Evolutionary conservation across 1,140 invertebrate genomes (phyloP).

Genomic region (Drosophila elegans): DNA sequence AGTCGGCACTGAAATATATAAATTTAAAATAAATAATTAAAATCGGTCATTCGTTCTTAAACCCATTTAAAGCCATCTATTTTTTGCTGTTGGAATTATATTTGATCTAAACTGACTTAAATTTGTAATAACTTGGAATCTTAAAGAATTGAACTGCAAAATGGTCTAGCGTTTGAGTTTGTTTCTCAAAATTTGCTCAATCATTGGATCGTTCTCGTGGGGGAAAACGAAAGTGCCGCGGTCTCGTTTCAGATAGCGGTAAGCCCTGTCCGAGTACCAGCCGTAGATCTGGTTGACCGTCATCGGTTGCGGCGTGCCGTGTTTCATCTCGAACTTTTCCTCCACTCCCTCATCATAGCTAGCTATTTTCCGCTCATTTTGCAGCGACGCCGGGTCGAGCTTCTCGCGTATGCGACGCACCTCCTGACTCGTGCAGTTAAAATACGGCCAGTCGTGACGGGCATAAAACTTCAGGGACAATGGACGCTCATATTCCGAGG

Average conservation of each 20-base stretch:
- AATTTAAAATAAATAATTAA: not conserved
- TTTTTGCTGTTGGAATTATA: not conserved
- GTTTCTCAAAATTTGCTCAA: constrained; percentile 39
- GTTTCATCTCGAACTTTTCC: constrained; percentile 46
- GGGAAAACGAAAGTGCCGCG: constrained; percentile 67
- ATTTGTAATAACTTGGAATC: constrained; percentile 10
- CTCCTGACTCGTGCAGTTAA: constrained; percentile 48
- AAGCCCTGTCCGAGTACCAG: constrained; percentile 64
- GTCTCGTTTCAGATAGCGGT: constrained; percentile 53
- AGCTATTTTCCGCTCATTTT: constrained; percentile 1
- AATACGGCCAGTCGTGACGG: constrained; percentile 67
- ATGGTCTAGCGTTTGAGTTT: not conserved
- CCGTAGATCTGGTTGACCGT: constrained; percentile 67
- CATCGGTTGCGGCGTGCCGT: constrained; percentile 53
- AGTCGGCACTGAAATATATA: constrained; percentile 92
- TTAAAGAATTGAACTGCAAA: not conserved
- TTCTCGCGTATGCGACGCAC: constrained; percentile 42
- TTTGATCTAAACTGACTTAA: constrained; percentile 22
- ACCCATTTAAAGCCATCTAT: not conserved
- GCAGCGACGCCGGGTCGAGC: constrained; percentile 42
- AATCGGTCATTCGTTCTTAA: not conserved
- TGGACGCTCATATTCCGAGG: constrained; percentile 41
- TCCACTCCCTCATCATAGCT: not conserved
- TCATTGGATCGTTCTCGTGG: constrained; percentile 59
- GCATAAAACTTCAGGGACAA: constrained; percentile 66